Percentiles rank a stretch among this genome's conserved stretches.
These are phyloP conservation scores for Hipparchia semele DNA, from an alignment of 2,888 invertebrate species.

Conservation along the genomic window DNA sequence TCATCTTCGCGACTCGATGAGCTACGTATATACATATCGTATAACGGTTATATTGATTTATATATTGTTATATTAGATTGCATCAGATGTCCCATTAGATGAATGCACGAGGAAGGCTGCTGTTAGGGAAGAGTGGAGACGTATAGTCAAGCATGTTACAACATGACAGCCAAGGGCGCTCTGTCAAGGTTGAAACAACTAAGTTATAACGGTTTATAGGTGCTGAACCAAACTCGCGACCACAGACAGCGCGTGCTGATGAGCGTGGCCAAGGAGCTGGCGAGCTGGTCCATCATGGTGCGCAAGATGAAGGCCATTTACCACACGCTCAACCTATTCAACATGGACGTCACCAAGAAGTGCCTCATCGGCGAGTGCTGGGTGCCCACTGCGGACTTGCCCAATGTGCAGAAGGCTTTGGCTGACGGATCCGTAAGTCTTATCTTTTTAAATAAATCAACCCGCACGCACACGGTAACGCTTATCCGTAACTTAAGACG, in stretches of 20 bases:
- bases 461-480: no score
- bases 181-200: no score
- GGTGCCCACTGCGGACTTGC: slow-evolving; percentile 89
- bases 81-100: no score
- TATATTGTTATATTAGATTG: no score
- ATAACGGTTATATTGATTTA: no score
- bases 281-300: slow-evolving; percentile 95
- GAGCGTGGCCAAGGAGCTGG: slow-evolving; percentile 94
- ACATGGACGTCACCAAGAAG: slow-evolving; percentile 93
- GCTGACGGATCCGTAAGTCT: slow-evolving; percentile 90
- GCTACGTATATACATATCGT: no score
- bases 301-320: slow-evolving; percentile 96
- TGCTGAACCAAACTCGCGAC: slow-evolving; percentile 95
- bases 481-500: background rate
- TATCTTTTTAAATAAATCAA: background rate
- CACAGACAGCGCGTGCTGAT: slow-evolving; percentile 94
- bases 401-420: slow-evolving; percentile 90
- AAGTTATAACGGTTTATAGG: slow-evolving; percentile 70
- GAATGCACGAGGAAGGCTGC: no score
- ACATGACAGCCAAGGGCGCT: no score
- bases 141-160: no score
- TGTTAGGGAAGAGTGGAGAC: no score
- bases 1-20: no score
- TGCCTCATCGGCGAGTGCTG: slow-evolving; percentile 94
- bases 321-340: slow-evolving; percentile 94